phyloP scores from a whole-genome alignment of 2,113 vertebrate genomes.

The Chamaetylas fuelleborni region DNA sequence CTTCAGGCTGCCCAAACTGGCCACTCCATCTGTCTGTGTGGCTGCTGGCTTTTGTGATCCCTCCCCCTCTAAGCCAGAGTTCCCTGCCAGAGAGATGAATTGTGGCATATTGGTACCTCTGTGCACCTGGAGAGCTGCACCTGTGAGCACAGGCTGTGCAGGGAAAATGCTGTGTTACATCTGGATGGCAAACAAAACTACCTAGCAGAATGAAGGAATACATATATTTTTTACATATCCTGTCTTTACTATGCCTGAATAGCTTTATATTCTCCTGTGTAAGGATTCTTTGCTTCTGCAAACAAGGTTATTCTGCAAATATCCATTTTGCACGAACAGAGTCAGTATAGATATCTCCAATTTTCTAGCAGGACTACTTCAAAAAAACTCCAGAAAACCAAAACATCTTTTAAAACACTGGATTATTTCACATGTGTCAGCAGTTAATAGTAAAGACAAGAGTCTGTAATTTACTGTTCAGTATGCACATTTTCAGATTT shows the following conservation, averaged over 20 bases:
- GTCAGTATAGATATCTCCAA: not conserved
- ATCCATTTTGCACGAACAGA: not conserved
- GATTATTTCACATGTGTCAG: not conserved
- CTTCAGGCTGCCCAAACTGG: not conserved
- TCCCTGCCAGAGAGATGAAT: not conserved
- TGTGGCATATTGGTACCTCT: not conserved
- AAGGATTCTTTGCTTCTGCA: not conserved
- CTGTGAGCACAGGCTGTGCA: not conserved
- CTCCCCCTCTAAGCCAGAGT: not conserved
- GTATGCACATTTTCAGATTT: not conserved
- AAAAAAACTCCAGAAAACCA: not conserved
- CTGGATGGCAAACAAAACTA: not conserved
- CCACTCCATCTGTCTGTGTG: rapidly evolving
- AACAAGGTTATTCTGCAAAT: not conserved
- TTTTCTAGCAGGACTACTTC: not conserved
- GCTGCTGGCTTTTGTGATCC: not conserved
- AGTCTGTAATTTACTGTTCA: not conserved
- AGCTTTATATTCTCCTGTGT: not conserved
- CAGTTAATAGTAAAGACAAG: not conserved
- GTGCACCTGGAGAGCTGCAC: not conserved
- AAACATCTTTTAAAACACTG: not conserved
- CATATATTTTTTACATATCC: not conserved
- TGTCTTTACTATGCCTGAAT: not conserved
- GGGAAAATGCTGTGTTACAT: not conserved
- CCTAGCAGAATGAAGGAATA: not conserved